Conservation (phyloP, 2,888 invertebrate species). For the Dolomedes plantarius region DNA sequence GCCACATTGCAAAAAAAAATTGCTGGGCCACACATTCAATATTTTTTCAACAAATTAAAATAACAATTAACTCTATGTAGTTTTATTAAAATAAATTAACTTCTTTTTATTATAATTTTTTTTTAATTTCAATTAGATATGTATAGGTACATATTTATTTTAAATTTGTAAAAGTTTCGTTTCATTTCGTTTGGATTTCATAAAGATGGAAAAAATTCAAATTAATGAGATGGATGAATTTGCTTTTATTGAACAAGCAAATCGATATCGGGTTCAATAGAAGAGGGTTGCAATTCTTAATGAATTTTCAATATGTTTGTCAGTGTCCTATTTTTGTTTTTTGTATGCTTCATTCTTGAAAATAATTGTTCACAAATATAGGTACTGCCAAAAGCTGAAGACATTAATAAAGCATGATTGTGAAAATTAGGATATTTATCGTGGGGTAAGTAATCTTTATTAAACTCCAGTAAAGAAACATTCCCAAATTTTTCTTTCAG, state of each 20-base stretch:
- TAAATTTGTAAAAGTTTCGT: constrained; percentile 18
- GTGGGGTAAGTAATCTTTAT: background rate
- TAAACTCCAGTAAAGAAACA: background rate
- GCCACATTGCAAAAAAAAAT: background rate
- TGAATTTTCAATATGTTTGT: constrained; percentile 26
- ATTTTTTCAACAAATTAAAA: background rate
- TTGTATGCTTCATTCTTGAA: constrained; percentile 30
- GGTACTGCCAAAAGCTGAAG: background rate
- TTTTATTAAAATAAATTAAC: constrained; percentile 17
- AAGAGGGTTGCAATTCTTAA: constrained; percentile 13
- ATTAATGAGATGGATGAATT: constrained; percentile 20
- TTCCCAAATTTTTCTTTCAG: constrained; percentile 13
- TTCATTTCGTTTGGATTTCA: constrained; percentile 20
- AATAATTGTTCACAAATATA: constrained; percentile 35
- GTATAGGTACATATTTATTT: constrained; percentile 11
- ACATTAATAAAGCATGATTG: constrained; percentile 28
- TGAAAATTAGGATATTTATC: background rate
- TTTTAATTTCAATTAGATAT: constrained; percentile 10
- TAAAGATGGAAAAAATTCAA: constrained; percentile 16
- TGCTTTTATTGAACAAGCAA: constrained; percentile 20
- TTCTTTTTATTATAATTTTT: background rate
- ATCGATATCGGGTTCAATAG: constrained; percentile 17
- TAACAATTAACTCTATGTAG: constrained; percentile 6
- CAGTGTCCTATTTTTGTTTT: constrained; percentile 17
- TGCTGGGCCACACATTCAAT: too few relatives aligned